Evolutionary conservation across 2,888 invertebrate genomes (phyloP).

Genomic region (Drepanosiphum platanoidis): DNA sequence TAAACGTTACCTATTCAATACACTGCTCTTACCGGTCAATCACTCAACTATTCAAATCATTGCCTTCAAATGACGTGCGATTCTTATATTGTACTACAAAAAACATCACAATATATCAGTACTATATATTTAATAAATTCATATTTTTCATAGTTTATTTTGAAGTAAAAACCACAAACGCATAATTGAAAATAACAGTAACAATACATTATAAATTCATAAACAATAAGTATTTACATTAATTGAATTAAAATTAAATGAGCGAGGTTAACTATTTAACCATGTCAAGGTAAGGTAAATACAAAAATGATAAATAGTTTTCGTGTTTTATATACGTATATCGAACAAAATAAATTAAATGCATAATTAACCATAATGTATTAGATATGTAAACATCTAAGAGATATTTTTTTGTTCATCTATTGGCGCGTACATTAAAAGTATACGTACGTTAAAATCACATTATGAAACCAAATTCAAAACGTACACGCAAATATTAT

Average conservation of each 20-base stretch:
- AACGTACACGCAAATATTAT: background rate
- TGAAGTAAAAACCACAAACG: background rate
- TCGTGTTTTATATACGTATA: too few species aligned
- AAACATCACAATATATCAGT: too few species aligned
- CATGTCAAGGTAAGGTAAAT: conserved; percentile 45
- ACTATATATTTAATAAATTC: background rate
- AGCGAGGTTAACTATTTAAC: conserved; percentile 49
- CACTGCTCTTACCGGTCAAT: too few species aligned
- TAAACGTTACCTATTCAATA: too few species aligned
- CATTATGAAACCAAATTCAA: background rate
- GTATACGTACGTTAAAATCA: background rate
- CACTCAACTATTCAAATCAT: too few species aligned
- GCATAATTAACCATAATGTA: background rate
- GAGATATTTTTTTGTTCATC: background rate
- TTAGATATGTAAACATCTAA: background rate
- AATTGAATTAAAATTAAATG: conserved; percentile 29
- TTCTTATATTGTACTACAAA: too few species aligned
- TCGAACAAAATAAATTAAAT: conserved; percentile 39
- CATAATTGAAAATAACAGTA: conserved; percentile 49
- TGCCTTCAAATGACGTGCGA: too few species aligned
- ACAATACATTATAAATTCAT: conserved; percentile 39
- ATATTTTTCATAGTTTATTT: background rate
- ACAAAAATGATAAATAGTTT: conserved; percentile 18
- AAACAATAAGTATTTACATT: conserved; percentile 51
- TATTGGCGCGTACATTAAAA: background rate